These are phyloP conservation scores for Leuctra nigra DNA, from an alignment of 2,888 invertebrate genomes.

Conservation along the genomic window DNA sequence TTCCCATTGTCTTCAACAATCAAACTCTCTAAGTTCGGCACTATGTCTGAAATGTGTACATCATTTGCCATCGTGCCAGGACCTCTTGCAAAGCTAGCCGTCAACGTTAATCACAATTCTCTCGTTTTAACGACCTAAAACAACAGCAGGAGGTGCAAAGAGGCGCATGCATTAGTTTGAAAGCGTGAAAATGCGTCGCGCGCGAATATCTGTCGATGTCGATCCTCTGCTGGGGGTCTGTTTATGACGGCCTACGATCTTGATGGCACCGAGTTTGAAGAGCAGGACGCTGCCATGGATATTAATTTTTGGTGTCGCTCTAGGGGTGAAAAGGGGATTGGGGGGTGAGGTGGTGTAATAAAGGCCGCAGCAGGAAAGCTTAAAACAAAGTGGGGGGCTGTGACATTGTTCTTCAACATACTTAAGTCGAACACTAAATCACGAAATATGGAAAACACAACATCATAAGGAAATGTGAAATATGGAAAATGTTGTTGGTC, in stretches of 20 bases:
- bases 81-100: no score
- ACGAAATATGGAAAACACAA: constrained; percentile 5
- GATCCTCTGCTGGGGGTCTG: no score
- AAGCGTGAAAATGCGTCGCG: not conserved
- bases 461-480: not conserved
- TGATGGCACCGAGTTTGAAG: constrained; percentile 13
- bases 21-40: no score
- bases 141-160: constrained; percentile 10
- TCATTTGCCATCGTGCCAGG: constrained; percentile 1
- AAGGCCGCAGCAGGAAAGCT: constrained; percentile 9
- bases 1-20: no score
- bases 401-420: constrained; percentile 12
- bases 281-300: not conserved
- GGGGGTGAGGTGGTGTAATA: constrained; percentile 4
- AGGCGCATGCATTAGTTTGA: constrained; percentile 9
- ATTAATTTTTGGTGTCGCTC: constrained; percentile 13
- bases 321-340: not conserved
- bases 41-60: no score
- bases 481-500: no score
- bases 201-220: not conserved
- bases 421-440: not conserved
- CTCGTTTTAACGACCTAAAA: constrained; percentile 14
- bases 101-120: constrained; percentile 14
- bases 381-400: constrained; percentile 14
- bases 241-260: no score